phyloP scores from a whole-genome alignment of 2,797 vertebrate species.

The Gymnocypris eckloni region DNA sequence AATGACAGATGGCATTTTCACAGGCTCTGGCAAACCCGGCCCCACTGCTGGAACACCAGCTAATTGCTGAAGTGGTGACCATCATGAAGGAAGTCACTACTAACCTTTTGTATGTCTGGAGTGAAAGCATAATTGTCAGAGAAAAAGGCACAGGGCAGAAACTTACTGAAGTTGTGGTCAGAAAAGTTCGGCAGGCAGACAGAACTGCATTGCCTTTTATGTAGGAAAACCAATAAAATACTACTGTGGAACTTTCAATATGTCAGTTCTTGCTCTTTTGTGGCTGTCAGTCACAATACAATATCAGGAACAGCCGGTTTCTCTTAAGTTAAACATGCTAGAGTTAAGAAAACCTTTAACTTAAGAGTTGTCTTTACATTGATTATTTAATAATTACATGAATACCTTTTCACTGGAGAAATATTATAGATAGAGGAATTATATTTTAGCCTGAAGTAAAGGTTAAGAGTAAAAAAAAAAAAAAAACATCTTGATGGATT shows the following conservation, averaged over 20 bases:
- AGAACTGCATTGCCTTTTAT: conserved; percentile 4
- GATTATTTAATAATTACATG: neutral
- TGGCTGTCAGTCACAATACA: neutral
- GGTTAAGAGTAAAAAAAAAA: too few relatives aligned
- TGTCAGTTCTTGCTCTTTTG: conserved; percentile 8
- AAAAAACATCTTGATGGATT: too few relatives aligned
- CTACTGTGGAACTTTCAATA: neutral
- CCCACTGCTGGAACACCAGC: conserved; percentile 65
- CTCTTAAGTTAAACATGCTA: neutral
- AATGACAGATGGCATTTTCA: conserved; percentile 79
- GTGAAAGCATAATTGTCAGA: conserved; percentile 38
- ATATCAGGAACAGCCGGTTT: neutral
- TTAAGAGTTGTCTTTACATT: neutral
- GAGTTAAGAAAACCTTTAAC: neutral
- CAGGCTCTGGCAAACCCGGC: conserved; percentile 69
- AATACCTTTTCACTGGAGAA: neutral
- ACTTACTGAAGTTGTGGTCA: conserved; percentile 38
- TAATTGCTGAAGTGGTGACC: conserved; percentile 68
- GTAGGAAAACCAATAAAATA: conserved; percentile 6
- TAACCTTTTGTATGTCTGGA: conserved; percentile 43
- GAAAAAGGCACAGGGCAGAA: conserved; percentile 52
- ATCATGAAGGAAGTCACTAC: conserved; percentile 57
- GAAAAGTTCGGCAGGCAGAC: neutral
- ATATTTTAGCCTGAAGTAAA: neutral
- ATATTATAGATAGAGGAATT: neutral